Evolutionary conservation across 2,888 invertebrate species (phyloP).

Genomic region (Bombyx huttoni): DNA sequence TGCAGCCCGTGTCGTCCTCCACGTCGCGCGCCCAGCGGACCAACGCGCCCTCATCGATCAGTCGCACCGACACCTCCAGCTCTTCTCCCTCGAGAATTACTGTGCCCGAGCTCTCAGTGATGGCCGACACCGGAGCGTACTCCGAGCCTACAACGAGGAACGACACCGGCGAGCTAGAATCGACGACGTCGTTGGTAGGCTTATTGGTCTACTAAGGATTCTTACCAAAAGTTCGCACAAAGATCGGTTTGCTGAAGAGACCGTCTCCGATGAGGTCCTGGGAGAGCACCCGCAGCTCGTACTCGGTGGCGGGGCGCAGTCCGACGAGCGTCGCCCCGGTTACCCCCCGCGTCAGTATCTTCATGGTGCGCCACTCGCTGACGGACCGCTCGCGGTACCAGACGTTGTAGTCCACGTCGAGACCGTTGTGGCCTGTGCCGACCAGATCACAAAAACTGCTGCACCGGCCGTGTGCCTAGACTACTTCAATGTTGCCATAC

Average conservation of each 20-base stretch:
- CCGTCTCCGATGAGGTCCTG: conserved; percentile 90
- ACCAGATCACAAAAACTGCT: no score
- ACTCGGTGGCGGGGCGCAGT: conserved; percentile 81
- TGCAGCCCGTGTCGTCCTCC: conserved; percentile 73
- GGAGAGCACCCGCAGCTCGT: conserved; percentile 92
- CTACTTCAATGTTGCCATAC: no score
- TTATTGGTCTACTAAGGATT: neutral
- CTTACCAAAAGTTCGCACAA: conserved; percentile 77
- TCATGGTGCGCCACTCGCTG: conserved; percentile 88
- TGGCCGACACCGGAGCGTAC: conserved; percentile 17
- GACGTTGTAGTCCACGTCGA: conserved; percentile 85
- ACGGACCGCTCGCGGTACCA: conserved; percentile 86
- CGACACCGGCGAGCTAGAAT: conserved; percentile 7
- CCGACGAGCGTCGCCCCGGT: conserved; percentile 85
- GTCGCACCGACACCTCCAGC: conserved; percentile 78
- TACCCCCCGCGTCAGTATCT: conserved; percentile 78
- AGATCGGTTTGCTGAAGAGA: conserved; percentile 88
- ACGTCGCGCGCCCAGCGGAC: conserved; percentile 81
- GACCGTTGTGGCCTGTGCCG: conserved; percentile 77
- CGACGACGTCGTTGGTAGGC: conserved; percentile 3
- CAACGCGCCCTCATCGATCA: conserved; percentile 81
- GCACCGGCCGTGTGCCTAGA: no score
- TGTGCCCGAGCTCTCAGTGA: conserved; percentile 40
- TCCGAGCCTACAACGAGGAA: conserved; percentile 9
- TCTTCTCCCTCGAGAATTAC: conserved; percentile 56